Evolutionary conservation across 2,888 invertebrate species (phyloP), one percentile per base, ranked within the genome.

Genomic region (Cerceris rybyensis): DNA sequence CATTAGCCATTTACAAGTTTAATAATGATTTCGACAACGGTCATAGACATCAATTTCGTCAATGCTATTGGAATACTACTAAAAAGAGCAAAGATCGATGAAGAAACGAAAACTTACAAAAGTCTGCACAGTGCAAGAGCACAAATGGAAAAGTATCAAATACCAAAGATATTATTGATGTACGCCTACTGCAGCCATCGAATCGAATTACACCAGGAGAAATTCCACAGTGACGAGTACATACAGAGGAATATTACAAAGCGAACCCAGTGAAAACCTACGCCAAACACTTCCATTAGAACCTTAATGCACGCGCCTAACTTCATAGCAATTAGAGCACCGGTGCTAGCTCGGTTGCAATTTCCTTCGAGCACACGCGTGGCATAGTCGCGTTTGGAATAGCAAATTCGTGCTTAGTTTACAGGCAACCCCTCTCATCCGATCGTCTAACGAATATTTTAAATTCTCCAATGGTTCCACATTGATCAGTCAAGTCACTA

Each of bases 291-390:
- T 82, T 84, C 78, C 75, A 78, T 82, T 78, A 80, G 74, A 71
- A 78, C 76, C 82, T 84, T 82, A 84, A 84, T 76, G 81, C 78
- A 73, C 70, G 74, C 83, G 78, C 74, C 82, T 82, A 82, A 83
- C 80, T 84, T 82, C 68, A 75, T 78, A 70, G 76, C 82, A 84
- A 84, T 84, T 84, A 84, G 64, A 67, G 63, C 75, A 52, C 50
- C 52, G 70, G 68, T 72, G 49, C 71, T 70, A 75, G 76, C 70
- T 54, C 61, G 64, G 75, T 70, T 52, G 82, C 84, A 84, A 84
- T 84, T 84, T 84, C 82, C 81, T 78, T 78, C 71, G 80, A 74
- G 77, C 79, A 80, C 28, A 28, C 28, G 28, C 28, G 28, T 28
- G 61, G 50, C 71, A 58, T 39, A 59, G 69, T 57, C 80, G 82